Percentiles rank a stretch among this genome's conserved stretches.
These are phyloP conservation scores for Netelia fuscicornis DNA, from an alignment of 2,888 invertebrate species.

Conservation along the genomic window DNA sequence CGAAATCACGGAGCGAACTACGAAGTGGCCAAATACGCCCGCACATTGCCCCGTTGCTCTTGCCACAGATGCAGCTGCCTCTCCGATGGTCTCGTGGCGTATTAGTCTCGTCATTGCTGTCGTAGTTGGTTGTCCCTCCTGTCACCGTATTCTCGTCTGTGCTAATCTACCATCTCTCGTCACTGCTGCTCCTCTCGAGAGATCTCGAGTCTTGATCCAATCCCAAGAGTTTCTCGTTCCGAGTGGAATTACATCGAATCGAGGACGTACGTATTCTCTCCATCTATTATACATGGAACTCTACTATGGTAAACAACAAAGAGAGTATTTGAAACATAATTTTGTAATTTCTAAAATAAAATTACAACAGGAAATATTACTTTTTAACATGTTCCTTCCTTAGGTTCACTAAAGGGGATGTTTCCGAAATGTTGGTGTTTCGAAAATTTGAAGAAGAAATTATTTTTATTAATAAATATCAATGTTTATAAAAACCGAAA, in stretches of 20 bases:
- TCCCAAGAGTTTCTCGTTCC: constrained; percentile 24
- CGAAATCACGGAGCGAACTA: constrained; percentile 30
- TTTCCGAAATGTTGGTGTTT: too few relatives aligned
- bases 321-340: too few relatives aligned
- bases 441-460: too few relatives aligned
- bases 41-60: constrained; percentile 28
- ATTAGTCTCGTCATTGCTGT: constrained; percentile 30
- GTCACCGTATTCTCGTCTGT: constrained; percentile 30
- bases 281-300: neutral
- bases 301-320: neutral
- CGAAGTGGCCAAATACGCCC: constrained; percentile 45
- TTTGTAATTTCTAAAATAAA: too few relatives aligned
- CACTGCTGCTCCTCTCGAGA: neutral
- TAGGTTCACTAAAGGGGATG: too few relatives aligned
- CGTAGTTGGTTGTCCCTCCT: constrained; percentile 8
- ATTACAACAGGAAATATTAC: too few relatives aligned
- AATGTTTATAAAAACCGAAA: too few relatives aligned
- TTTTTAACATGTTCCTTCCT: too few relatives aligned
- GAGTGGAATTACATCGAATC: constrained; percentile 6
- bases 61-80: constrained; percentile 4
- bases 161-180: constrained; percentile 24
- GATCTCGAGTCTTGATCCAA: constrained; percentile 33
- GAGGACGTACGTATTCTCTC: neutral
- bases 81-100: constrained; percentile 9
- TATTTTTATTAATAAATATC: too few relatives aligned